A percentile compares a stretch with the other conserved stretches of the same genome.
phyloP scores from a whole-genome alignment of 2,797 vertebrate genomes.

The Agapornis canus region DNA sequence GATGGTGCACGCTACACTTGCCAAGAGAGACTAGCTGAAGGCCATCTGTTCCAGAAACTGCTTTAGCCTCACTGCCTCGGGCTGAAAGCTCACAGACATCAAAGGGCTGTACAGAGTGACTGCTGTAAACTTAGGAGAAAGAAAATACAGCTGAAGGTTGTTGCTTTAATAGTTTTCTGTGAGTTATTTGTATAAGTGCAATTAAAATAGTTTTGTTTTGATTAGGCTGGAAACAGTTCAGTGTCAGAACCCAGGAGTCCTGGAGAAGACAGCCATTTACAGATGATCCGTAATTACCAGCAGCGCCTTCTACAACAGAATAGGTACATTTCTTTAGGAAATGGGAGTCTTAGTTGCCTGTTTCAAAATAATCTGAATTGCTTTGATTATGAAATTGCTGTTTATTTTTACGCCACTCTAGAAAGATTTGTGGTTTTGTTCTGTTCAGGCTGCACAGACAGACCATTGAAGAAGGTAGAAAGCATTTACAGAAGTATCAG shows the following conservation, averaged over 20 bases:
- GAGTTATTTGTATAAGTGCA: background rate
- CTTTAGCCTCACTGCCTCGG: background rate
- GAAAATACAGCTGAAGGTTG: background rate
- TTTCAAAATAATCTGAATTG: background rate
- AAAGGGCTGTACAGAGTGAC: background rate
- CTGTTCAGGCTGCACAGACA: constrained; percentile 82
- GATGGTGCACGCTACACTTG: background rate
- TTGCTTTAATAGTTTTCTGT: background rate
- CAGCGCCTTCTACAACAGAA: constrained; percentile 86
- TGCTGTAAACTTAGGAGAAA: background rate
- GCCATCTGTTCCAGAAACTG: background rate
- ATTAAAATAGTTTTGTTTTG: constrained; percentile 14
- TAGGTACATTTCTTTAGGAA: constrained; percentile 58
- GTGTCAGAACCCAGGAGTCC: background rate
- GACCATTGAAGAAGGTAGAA: constrained; percentile 83
- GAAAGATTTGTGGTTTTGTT: background rate
- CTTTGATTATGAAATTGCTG: background rate
- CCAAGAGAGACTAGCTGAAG: background rate
- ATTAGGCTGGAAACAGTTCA: constrained; percentile 43
- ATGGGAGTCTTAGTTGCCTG: background rate
- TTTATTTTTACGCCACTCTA: background rate
- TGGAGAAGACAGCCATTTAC: constrained; percentile 69
- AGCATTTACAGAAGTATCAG: constrained; percentile 87
- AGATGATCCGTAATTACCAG: constrained; percentile 82
- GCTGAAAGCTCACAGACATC: background rate